Evolutionary conservation across 2,797 vertebrate species (phyloP).

Genomic region (Danio aesculapii): DNA sequence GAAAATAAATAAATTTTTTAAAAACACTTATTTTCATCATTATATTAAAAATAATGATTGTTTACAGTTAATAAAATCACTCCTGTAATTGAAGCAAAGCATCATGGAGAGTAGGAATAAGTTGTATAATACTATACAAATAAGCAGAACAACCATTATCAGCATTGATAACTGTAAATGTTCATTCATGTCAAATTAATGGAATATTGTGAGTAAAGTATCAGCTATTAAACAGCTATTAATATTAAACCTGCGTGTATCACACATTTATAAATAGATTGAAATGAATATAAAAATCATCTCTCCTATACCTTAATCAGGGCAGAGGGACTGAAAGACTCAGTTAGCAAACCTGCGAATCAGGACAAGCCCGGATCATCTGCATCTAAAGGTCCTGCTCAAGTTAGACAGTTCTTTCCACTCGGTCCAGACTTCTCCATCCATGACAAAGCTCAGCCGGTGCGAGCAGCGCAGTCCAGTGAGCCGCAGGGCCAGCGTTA

Average conservation of each 20-base stretch:
- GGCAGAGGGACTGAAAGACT: constrained; percentile 93
- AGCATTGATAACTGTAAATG: too few relatives aligned
- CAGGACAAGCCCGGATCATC: constrained; percentile 78
- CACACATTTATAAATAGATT: background rate
- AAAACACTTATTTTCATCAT: too few relatives aligned
- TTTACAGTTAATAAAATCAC: too few relatives aligned
- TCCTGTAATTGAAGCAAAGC: too few relatives aligned
- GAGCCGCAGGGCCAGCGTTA: constrained; percentile 92
- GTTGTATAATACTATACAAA: too few relatives aligned
- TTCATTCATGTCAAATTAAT: too few relatives aligned
- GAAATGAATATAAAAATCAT: background rate
- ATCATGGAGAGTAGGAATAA: too few relatives aligned
- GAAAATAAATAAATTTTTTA: too few relatives aligned
- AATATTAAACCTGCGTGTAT: too few relatives aligned
- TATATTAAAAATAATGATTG: too few relatives aligned
- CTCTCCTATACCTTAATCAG: constrained; percentile 67
- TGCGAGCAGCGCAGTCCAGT: constrained; percentile 86
- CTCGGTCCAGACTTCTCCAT: constrained; percentile 89
- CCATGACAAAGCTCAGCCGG: constrained; percentile 85
- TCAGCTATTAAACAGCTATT: too few relatives aligned
- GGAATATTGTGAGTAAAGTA: background rate
- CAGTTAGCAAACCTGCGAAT: constrained; percentile 80
- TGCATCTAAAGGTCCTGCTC: constrained; percentile 80
- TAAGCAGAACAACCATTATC: too few relatives aligned
- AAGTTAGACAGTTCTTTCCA: constrained; percentile 87